These are phyloP conservation scores for Calliphora vicina DNA, from an alignment of 1,140 invertebrate genomes.

Conservation along the genomic window DNA sequence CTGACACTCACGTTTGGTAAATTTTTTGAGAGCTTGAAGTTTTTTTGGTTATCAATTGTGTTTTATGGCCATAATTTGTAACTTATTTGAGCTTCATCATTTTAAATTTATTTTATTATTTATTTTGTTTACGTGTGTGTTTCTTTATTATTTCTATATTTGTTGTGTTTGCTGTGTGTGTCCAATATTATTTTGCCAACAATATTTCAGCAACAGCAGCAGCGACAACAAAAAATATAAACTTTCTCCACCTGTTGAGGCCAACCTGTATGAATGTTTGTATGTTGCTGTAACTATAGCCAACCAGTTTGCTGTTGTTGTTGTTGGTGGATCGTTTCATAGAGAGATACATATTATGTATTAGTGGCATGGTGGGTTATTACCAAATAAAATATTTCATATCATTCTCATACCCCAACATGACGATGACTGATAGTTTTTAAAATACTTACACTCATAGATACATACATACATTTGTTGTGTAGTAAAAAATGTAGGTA, in stretches of 20 bases:
- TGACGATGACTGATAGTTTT: neutral
- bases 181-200: neutral
- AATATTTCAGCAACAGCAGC: neutral
- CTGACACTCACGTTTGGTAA: neutral
- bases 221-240: neutral
- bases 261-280: neutral
- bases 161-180: neutral
- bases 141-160: too few relatives aligned
- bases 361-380: neutral
- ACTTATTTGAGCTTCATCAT: slow-evolving; percentile 6
- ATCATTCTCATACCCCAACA: neutral
- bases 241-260: slow-evolving; percentile 8
- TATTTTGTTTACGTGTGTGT: too few relatives aligned
- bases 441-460: too few relatives aligned
- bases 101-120: neutral
- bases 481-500: too few relatives aligned
- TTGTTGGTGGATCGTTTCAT: neutral
- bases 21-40: neutral
- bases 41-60: neutral
- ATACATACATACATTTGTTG: too few relatives aligned
- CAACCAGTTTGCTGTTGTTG: neutral
- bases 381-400: neutral
- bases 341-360: neutral
- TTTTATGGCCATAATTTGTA: slow-evolving; percentile 6
- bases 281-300: neutral